Evolutionary conservation across 2,113 vertebrate genomes (phyloP).

Genomic region (Lanius ludovicianus): DNA sequence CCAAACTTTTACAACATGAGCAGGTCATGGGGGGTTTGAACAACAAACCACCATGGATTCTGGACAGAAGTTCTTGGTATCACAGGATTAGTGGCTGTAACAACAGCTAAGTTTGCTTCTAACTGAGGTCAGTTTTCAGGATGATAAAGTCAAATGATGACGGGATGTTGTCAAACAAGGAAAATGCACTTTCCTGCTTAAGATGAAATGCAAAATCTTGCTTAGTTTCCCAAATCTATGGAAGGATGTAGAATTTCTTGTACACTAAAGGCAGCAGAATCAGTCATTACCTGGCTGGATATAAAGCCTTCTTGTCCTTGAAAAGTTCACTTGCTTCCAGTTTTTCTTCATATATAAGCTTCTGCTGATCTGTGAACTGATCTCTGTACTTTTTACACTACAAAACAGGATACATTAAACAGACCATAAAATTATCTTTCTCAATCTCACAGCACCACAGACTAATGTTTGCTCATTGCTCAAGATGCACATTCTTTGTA

Average conservation of each 20-base stretch:
- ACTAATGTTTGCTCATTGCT: slow-evolving; percentile 23
- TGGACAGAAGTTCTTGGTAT: neutral
- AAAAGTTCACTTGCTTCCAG: slow-evolving; percentile 96
- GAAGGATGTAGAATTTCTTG: neutral
- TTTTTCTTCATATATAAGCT: slow-evolving; percentile 93
- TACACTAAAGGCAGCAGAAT: neutral
- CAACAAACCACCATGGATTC: neutral
- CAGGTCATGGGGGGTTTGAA: neutral
- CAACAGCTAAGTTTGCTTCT: neutral
- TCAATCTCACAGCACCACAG: neutral
- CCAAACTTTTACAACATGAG: neutral
- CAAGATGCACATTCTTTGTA: slow-evolving; percentile 44
- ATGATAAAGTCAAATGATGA: neutral
- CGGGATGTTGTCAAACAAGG: neutral
- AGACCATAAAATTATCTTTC: neutral
- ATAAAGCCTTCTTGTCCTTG: slow-evolving; percentile 96
- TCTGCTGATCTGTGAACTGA: slow-evolving; percentile 93
- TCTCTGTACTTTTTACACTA: slow-evolving; percentile 97
- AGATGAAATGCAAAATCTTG: neutral
- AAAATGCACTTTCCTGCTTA: neutral
- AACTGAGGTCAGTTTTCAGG: neutral
- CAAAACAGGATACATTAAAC: slow-evolving; percentile 21
- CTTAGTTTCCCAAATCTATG: neutral
- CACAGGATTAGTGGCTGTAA: neutral
- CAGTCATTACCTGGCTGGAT: slow-evolving; percentile 87